A percentile compares a stretch with the other conserved stretches of the same genome.
Conservation (phyloP, 2,888 invertebrate species). For the Drosophila yooni region DNA sequence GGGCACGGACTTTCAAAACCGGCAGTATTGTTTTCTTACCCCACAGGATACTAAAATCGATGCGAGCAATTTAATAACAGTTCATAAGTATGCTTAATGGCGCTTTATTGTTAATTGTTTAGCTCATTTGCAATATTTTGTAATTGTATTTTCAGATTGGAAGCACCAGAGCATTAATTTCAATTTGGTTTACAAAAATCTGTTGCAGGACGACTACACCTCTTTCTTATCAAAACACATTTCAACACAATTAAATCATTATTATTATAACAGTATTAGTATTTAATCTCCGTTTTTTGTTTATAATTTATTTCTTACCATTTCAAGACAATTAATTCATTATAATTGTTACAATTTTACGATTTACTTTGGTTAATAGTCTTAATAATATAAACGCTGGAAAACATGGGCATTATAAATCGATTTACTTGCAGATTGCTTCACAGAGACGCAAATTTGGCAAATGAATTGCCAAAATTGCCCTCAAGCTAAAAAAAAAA, state of each 20-base stretch:
- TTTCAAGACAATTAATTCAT: not conserved
- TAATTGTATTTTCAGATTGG: constrained; percentile 40
- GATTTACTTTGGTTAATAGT: not conserved
- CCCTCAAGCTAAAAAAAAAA: not conserved
- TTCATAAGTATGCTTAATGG: constrained; percentile 86
- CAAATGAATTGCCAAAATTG: not conserved
- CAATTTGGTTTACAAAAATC: not conserved
- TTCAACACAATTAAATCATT: not conserved
- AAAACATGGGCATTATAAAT: not conserved
- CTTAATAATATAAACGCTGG: not conserved
- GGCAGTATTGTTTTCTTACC: constrained; percentile 96
- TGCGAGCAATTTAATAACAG: constrained; percentile 86
- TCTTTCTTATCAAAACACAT: not conserved
- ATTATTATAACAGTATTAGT: constrained; percentile 2
- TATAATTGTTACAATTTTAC: not conserved
- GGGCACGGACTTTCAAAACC: constrained; percentile 88
- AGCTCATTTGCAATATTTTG: not conserved
- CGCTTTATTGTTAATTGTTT: too few species aligned
- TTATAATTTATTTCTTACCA: not conserved
- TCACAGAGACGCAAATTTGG: not conserved
- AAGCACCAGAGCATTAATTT: constrained; percentile 44
- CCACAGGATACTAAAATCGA: constrained; percentile 91
- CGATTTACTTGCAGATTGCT: not conserved
- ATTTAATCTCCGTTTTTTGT: not conserved
- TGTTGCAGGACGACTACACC: constrained; percentile 33